phyloP scores from a whole-genome alignment of 2,113 vertebrate genomes.

The Acanthisitta chloris region DNA sequence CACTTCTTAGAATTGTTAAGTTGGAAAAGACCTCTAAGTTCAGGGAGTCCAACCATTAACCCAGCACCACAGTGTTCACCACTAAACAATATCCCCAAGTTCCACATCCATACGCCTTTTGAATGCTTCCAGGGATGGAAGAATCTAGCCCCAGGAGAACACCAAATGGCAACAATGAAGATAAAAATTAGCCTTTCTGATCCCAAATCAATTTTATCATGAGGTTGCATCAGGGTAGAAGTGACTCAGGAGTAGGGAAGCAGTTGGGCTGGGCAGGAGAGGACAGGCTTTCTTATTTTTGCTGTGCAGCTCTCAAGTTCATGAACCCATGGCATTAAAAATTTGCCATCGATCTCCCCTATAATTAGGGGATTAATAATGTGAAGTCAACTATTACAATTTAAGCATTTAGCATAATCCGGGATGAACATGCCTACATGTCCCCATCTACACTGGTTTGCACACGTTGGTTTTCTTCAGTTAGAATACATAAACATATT shows the following conservation, averaged over 20 bases:
- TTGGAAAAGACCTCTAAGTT: background rate
- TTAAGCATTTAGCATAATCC: background rate
- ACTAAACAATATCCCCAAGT: background rate
- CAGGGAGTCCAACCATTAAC: background rate
- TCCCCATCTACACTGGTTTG: background rate
- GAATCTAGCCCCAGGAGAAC: background rate
- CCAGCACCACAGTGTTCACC: background rate
- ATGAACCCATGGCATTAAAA: background rate
- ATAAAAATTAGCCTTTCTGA: background rate
- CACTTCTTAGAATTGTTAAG: background rate
- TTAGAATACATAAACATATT: background rate
- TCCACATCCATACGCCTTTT: background rate
- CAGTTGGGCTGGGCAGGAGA: background rate
- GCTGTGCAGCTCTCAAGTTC: background rate
- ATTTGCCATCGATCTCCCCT: background rate
- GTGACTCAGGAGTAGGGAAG: background rate
- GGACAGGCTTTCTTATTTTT: background rate
- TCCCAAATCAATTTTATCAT: background rate
- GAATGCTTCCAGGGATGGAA: background rate
- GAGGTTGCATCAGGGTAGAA: accelerated
- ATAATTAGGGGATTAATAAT: background rate
- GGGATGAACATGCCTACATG: accelerated
- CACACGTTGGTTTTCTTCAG: background rate
- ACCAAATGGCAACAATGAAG: no score
- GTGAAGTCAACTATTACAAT: background rate